Base-by-base conservation (phyloP, 1,140 invertebrate species). In the Pseudobourletiella spinata region DNA sequence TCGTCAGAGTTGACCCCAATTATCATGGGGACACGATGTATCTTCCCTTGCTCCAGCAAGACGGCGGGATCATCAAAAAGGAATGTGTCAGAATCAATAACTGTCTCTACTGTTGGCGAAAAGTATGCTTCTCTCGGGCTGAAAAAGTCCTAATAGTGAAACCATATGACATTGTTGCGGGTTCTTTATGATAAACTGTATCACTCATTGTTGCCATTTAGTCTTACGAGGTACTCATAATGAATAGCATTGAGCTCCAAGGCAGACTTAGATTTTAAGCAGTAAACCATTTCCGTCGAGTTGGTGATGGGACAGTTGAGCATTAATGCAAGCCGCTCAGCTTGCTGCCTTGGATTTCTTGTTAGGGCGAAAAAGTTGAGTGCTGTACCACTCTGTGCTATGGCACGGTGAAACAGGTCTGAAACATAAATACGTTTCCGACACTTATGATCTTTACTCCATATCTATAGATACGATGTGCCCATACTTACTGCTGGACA, bases 291-390 rank as follows among this genome's bases (percentile, higher is more conserved):
- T 8, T 28, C 78, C 46, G 77, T 80, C 35, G 79, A 88, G 39
- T 79, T 72, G 2, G 86, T 58, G 58, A 87, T 82, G 18, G 78
- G 78, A 6, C 73, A 74, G 1, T 79, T 77, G 1, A 76, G 78
- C 32, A 80, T 74, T 1, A 79, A 80, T 1, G 71, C 69, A 22
- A 91, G 69, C 54, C 79, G 80, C 42, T 77, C 73, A 0, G 86
- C 82, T 63, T 85, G 82, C 15, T 77, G 71, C 8, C 79, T 75
- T 0, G 84, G 81, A 60, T 84, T 76, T 8, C 79, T 76, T 0
- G 84, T 80, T 52, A 87, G 78, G 0, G 86, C 82, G 89, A 89
- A 93, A 0, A 84, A 80, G 71, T 84, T 85, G 11, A 89, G 74
- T 1, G 85, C 83, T 1, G 85, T 88, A 25, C 64, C 64, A 22